A percentile compares a stretch with the other conserved stretches of the same genome.
Conservation (phyloP, 2,113 vertebrate species). For the Scatophagus argus region DNA sequence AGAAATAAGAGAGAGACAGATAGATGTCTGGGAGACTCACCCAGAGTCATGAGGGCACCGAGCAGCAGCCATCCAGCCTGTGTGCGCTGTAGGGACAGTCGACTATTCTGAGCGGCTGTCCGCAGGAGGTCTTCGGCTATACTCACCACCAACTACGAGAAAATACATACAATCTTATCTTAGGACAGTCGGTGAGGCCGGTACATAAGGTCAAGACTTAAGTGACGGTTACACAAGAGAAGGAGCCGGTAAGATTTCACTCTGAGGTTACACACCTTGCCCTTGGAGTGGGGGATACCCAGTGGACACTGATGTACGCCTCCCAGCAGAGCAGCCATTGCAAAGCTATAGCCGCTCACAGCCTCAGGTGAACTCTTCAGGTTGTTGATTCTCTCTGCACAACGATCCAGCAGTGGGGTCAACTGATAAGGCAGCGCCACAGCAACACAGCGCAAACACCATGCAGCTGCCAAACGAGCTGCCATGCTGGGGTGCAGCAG, state of each 20-base stretch:
- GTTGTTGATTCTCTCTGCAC: constrained; percentile 96
- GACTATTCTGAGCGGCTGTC: constrained; percentile 96
- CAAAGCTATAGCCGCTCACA: constrained; percentile 98
- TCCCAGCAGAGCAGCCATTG: constrained; percentile 96
- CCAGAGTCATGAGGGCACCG: constrained; percentile 98
- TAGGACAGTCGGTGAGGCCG: not conserved
- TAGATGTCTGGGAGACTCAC: constrained; percentile 72
- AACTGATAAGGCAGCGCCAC: constrained; percentile 96
- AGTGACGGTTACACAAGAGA: not conserved
- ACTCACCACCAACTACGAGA: constrained; percentile 94
- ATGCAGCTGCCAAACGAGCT: constrained; percentile 94
- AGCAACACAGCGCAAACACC: constrained; percentile 96
- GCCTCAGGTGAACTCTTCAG: constrained; percentile 97
- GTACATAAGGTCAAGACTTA: not conserved
- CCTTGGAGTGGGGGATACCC: constrained; percentile 97
- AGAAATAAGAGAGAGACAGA: not conserved
- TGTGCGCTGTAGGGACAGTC: constrained; percentile 95
- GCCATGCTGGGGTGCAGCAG: constrained; percentile 99
- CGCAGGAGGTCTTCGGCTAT: constrained; percentile 97
- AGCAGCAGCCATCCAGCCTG: constrained; percentile 98
- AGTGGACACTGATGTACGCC: constrained; percentile 97
- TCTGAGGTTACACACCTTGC: constrained; percentile 88
- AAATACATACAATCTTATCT: not conserved
- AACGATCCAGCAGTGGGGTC: constrained; percentile 94
- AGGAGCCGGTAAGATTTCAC: not conserved